Evolutionary conservation across 2,888 invertebrate genomes (phyloP).

Genomic region (Apoda limacodes): DNA sequence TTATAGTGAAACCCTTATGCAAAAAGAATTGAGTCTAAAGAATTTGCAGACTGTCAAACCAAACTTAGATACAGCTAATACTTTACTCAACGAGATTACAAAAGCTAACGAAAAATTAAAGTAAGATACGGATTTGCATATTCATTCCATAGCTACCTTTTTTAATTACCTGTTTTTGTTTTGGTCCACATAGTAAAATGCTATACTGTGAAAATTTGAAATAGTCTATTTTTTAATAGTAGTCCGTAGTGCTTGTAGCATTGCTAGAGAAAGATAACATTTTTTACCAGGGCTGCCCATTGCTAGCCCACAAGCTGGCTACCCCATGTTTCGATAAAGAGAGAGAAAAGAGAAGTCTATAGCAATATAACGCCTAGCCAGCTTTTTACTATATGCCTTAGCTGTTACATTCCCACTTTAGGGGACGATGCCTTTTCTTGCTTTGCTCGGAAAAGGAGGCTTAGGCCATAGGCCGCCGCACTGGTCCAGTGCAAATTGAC

Average conservation of each 20-base stretch:
- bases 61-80: slow-evolving; percentile 42
- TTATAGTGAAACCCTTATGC: slow-evolving; percentile 31
- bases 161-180: neutral
- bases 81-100: slow-evolving; percentile 42
- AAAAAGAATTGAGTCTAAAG: slow-evolving; percentile 47
- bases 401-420: no score
- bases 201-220: neutral
- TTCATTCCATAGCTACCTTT: neutral
- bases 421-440: no score
- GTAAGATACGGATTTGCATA: slow-evolving; percentile 25
- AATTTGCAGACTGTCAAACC: slow-evolving; percentile 51
- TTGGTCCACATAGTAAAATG: neutral
- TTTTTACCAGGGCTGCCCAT: no score
- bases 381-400: no score
- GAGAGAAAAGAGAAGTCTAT: no score
- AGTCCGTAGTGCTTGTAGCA: no score
- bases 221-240: neutral
- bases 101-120: slow-evolving; percentile 38
- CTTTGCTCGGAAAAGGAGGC: no score
- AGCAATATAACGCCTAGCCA: no score
- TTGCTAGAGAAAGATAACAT: neutral
- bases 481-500: no score
- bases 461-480: no score
- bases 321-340: no score
- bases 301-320: no score